Evolutionary conservation across 2,888 invertebrate species (phyloP).

Genomic region (Neoscelio sp.): DNA sequence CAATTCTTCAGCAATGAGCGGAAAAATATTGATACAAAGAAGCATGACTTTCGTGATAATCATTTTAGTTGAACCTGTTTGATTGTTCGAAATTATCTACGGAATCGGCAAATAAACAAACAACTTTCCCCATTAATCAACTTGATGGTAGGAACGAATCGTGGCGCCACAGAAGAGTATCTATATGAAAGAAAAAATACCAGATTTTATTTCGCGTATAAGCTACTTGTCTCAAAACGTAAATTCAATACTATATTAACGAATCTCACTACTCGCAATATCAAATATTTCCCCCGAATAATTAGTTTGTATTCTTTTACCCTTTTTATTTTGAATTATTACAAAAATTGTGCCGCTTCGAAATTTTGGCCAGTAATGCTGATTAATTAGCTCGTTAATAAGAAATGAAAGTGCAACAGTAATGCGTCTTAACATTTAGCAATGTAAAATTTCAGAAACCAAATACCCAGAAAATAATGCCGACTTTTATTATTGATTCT

Average conservation of each 20-base stretch:
- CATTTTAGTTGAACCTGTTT: conserved; percentile 21
- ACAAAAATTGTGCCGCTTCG: conserved; percentile 30
- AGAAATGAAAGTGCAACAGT: conserved; percentile 12
- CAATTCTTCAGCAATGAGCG: conserved; percentile 33
- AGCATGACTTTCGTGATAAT: conserved; percentile 13
- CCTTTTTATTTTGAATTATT: no score
- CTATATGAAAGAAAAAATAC: no score
- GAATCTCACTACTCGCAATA: no score
- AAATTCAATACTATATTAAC: no score
- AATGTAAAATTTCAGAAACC: conserved; percentile 6
- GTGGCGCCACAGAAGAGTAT: conserved; percentile 54
- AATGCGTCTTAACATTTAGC: conserved; percentile 2
- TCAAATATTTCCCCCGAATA: no score
- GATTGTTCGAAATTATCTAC: conserved; percentile 16
- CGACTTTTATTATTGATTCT: conserved; percentile 41
- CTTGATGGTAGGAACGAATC: conserved; percentile 73
- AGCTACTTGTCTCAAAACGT: no score
- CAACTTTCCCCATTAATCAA: conserved; percentile 76
- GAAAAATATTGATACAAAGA: conserved; percentile 26
- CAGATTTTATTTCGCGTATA: no score
- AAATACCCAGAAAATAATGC: conserved; percentile 9
- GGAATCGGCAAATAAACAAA: conserved; percentile 72
- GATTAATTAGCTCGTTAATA: conserved; percentile 42
- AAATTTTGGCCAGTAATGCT: conserved; percentile 48
- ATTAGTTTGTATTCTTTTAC: no score